Evolutionary conservation across 2,113 vertebrate genomes (phyloP).

Genomic region (Mesoclemmys tuberculata): DNA sequence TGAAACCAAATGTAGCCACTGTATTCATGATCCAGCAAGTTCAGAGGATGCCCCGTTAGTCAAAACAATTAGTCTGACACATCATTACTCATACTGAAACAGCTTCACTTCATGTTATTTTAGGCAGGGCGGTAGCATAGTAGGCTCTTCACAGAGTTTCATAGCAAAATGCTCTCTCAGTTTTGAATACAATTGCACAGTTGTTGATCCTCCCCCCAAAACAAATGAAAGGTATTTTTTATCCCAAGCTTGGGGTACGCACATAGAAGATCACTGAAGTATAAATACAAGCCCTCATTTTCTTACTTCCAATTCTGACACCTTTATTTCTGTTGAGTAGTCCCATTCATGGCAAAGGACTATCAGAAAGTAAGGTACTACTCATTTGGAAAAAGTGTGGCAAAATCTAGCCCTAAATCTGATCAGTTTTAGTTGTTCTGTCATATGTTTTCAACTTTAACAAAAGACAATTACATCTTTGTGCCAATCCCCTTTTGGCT

Average conservation of each 20-base stretch:
- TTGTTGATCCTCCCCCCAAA: neutral
- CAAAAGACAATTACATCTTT: neutral
- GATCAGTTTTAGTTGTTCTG: neutral
- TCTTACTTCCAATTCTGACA: neutral
- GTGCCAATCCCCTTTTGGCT: neutral
- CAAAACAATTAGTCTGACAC: constrained; percentile 64
- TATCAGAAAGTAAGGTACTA: neutral
- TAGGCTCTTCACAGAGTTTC: constrained; percentile 39
- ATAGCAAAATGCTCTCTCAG: neutral
- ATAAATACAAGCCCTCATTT: neutral
- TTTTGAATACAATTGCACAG: neutral
- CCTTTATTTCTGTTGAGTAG: neutral
- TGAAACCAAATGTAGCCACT: neutral
- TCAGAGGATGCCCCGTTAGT: constrained; percentile 58
- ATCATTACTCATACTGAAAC: constrained; percentile 58
- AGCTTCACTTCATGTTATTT: constrained; percentile 42
- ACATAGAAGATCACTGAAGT: neutral
- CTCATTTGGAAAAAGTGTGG: neutral
- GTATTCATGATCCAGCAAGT: constrained; percentile 45
- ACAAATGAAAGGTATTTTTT: constrained; percentile 3
- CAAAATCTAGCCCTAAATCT: neutral
- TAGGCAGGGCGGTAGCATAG: constrained; percentile 30
- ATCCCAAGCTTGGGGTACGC: neutral
- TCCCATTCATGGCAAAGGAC: neutral
- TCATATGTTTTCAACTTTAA: neutral